Base-by-base conservation (phyloP, 2,888 invertebrate species). In the Thelaira solivaga region DNA sequence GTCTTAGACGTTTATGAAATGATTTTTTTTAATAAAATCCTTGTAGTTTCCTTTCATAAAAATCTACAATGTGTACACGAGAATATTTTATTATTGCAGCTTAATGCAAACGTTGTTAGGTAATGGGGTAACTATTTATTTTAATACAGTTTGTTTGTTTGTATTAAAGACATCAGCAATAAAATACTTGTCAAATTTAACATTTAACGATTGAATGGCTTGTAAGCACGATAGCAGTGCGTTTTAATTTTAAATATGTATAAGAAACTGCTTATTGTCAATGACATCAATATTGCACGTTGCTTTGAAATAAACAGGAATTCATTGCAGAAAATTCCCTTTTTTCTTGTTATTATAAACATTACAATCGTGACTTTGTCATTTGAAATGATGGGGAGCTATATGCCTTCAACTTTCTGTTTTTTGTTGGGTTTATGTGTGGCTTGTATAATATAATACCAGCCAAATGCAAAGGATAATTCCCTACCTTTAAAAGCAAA, bases 171-270 rank as follows among this genome's bases (percentile, higher is more conserved):
- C n/a, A n/a, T n/a, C n/a, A n/a, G n/a, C n/a, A n/a, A n/a, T n/a
- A 29, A 68, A 68, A 68, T 39, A 68, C 68, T 68, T 68, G 57
- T 55, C 69, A 69, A 26, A 45, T 39, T 57, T n/a, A n/a, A n/a
- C n/a, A n/a, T n/a, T n/a, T n/a, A n/a, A n/a, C n/a, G n/a, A n/a
- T n/a, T n/a, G n/a, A n/a, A n/a, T n/a, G n/a, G n/a, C n/a, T n/a
- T n/a, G n/a, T n/a, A n/a, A n/a, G n/a, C n/a, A n/a, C n/a, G n/a
- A n/a, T n/a, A n/a, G n/a, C n/a, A n/a, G n/a, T n/a, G n/a, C n/a
- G n/a, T n/a, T n/a, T n/a, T n/a, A n/a, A n/a, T 41, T 5, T 49
- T 36, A 1, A 24, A 36, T 0, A 24, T 16, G 5, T 7, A 49
- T 36, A 18, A 3, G 11, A 26, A 49, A 26, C n/a, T 13, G 10